These are phyloP conservation scores for Miniopterus natalensis DNA, from an alignment of 2,113 vertebrate genomes.

Conservation along the genomic window DNA sequence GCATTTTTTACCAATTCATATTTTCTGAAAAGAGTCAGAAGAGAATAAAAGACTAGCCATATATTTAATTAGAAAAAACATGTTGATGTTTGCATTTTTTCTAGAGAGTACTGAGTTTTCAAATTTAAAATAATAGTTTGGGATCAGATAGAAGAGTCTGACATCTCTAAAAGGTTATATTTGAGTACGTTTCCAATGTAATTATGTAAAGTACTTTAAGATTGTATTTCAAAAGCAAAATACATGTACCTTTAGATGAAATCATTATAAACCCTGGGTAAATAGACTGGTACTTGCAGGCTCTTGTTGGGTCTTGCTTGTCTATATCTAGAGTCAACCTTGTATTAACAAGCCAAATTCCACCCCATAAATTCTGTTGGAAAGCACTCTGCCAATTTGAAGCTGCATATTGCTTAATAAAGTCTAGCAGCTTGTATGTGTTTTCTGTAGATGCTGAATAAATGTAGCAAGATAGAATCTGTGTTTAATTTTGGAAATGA, in stretches of 20 bases:
- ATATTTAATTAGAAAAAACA: background rate
- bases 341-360: slow-evolving; percentile 58
- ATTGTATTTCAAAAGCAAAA: slow-evolving; percentile 1
- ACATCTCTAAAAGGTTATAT: background rate
- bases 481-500: slow-evolving; percentile 14
- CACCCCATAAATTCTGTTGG: background rate
- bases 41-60: background rate
- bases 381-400: slow-evolving; percentile 47
- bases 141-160: background rate
- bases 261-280: slow-evolving; percentile 38
- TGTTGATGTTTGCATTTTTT: slow-evolving; percentile 23
- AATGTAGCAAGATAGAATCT: background rate
- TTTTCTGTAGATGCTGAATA: slow-evolving; percentile 40
- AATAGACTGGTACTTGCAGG: background rate
- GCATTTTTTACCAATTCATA: background rate
- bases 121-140: slow-evolving; percentile 7
- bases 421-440: background rate
- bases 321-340: background rate
- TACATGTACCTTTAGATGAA: slow-evolving; percentile 18
- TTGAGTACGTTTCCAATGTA: background rate
- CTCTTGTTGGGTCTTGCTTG: slow-evolving; percentile 68
- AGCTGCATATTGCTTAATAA: slow-evolving; percentile 18
- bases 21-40: slow-evolving; percentile 35
- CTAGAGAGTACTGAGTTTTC: background rate
- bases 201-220: slow-evolving; percentile 18